Conservation (phyloP, 2,113 vertebrate genomes). For the Apteryx mantelli region DNA sequence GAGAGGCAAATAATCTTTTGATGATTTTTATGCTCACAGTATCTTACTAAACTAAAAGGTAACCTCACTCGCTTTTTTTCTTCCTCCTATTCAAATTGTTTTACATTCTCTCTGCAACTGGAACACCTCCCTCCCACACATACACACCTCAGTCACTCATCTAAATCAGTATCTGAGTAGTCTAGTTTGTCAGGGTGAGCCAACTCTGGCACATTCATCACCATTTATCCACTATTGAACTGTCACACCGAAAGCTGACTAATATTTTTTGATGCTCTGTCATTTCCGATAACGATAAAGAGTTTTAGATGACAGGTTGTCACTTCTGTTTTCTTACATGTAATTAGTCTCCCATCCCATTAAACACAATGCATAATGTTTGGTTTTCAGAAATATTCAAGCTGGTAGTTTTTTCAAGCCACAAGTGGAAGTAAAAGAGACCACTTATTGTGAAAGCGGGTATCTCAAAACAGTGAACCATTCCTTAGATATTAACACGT, state of each 20-base stretch:
- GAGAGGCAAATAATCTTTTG: neutral
- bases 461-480: neutral
- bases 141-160: neutral
- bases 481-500: neutral
- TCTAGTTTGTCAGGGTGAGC: neutral
- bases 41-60: neutral
- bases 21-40: neutral
- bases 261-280: conserved; percentile 17
- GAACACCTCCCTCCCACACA: neutral
- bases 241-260: neutral
- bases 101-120: neutral
- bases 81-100: neutral
- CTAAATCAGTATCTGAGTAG: neutral
- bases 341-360: neutral
- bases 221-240: conserved; percentile 1
- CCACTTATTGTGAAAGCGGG: neutral
- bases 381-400: neutral
- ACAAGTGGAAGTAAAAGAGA: neutral
- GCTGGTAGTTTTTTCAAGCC: neutral
- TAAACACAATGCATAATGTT: neutral
- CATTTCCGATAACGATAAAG: neutral
- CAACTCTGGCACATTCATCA: neutral
- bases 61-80: neutral
- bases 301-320: neutral
- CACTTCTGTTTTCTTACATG: conserved; percentile 33